Percentiles rank a stretch among this genome's conserved stretches.
These are phyloP conservation scores for Philopotamus ludificatus DNA, from an alignment of 1,140 invertebrate genomes.

Conservation along the genomic window DNA sequence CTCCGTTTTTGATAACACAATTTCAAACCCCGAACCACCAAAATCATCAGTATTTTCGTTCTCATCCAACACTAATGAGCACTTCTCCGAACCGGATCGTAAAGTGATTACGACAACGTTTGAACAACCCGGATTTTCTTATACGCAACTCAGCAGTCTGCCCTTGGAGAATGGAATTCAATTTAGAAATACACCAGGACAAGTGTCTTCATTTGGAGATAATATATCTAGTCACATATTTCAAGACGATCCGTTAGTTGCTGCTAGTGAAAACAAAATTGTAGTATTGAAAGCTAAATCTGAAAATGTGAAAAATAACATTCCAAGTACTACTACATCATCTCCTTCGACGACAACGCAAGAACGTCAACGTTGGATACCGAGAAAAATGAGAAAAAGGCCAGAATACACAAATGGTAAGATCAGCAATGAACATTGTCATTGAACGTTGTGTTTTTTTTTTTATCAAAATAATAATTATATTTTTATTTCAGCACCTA, in stretches of 20 bases:
- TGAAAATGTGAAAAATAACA: no score
- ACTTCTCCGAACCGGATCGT: neutral
- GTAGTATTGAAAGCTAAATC: no score
- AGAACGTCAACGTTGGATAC: no score
- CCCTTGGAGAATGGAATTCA: slow-evolving; percentile 22
- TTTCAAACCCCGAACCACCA: no score
- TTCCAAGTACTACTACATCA: no score
- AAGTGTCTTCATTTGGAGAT: slow-evolving; percentile 34
- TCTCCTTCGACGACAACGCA: no score
- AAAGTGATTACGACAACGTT: slow-evolving; percentile 6
- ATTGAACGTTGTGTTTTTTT: no score
- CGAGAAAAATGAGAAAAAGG: no score
- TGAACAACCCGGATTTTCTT: slow-evolving; percentile 32
- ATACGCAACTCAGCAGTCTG: slow-evolving; percentile 30
- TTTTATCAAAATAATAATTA: no score
- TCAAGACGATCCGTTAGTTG: slow-evolving; percentile 18
- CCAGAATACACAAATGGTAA: no score
- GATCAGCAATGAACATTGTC: no score
- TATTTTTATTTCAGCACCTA: no score
- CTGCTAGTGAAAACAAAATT: slow-evolving; percentile 22
- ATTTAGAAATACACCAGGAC: slow-evolving; percentile 19
- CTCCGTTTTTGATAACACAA: neutral
- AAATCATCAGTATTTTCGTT: slow-evolving; percentile 13
- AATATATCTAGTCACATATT: slow-evolving; percentile 27
- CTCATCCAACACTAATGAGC: neutral